Evolutionary conservation across 1,140 invertebrate genomes (phyloP).

Genomic region (Drosophila azteca): DNA sequence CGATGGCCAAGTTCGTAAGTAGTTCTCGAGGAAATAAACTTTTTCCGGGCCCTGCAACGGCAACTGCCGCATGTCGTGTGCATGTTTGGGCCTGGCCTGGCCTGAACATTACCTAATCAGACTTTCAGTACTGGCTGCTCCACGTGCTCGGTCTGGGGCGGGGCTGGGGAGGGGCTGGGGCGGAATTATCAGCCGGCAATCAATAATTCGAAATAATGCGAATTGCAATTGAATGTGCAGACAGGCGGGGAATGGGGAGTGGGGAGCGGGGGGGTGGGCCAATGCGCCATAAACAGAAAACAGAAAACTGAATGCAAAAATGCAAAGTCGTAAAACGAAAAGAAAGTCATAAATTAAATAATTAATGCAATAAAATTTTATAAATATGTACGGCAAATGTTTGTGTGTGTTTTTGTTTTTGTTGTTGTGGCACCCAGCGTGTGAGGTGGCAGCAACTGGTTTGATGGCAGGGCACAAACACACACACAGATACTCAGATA

Average conservation of each 20-base stretch:
- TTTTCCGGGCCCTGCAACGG: slow-evolving; percentile 33
- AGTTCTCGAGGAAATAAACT: slow-evolving; percentile 17
- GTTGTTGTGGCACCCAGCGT: slow-evolving; percentile 55
- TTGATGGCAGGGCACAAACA: slow-evolving; percentile 46
- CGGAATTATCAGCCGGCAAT: slow-evolving; percentile 45
- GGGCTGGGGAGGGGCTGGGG: slow-evolving; percentile 9
- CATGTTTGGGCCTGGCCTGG: slow-evolving; percentile 12
- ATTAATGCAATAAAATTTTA: slow-evolving; percentile 80
- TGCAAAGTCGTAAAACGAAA: slow-evolving; percentile 64
- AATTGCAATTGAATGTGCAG: slow-evolving; percentile 28
- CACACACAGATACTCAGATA: slow-evolving; percentile 27
- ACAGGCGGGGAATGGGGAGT: no score
- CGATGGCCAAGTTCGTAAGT: slow-evolving; percentile 38
- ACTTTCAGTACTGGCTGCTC: slow-evolving; percentile 25
- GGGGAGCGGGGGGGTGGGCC: neutral
- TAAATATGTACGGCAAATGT: slow-evolving; percentile 75
- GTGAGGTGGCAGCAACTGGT: slow-evolving; percentile 69
- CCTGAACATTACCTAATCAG: slow-evolving; percentile 62
- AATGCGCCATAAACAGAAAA: slow-evolving; percentile 22
- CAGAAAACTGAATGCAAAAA: slow-evolving; percentile 49
- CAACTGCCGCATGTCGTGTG: slow-evolving; percentile 6
- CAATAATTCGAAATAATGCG: slow-evolving; percentile 55
- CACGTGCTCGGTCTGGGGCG: neutral
- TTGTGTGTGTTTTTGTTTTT: slow-evolving; percentile 3
- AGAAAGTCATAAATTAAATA: slow-evolving; percentile 81